A percentile compares a stretch with the other conserved stretches of the same genome.
These are phyloP conservation scores for Eupithecia insigniata DNA, from an alignment of 2,888 invertebrate genomes.

Conservation along the genomic window DNA sequence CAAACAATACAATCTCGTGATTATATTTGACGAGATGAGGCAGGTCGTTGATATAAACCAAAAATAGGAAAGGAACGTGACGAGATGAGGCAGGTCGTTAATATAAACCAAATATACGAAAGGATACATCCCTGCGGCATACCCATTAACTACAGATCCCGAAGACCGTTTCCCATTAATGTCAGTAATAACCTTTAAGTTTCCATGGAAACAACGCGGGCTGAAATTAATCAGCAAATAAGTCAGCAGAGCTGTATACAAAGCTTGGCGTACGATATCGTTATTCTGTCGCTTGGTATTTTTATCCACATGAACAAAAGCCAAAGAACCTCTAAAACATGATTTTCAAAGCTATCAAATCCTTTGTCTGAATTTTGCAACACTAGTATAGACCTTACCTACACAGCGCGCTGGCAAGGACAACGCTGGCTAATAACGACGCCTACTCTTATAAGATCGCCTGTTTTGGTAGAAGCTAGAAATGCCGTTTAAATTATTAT, in stretches of 20 bases:
- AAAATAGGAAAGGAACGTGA: no score
- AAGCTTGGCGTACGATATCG: no score
- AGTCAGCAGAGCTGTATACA: not conserved
- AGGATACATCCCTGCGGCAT: no score
- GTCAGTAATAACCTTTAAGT: not conserved
- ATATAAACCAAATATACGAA: no score
- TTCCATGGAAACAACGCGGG: not conserved
- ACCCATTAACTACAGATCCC: no score
- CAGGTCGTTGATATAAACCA: no score
- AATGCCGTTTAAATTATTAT: constrained; percentile 5
- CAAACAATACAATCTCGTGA: no score
- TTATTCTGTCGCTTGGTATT: not conserved
- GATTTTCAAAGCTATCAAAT: constrained; percentile 7
- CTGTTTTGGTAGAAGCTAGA: not conserved
- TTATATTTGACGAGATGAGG: no score
- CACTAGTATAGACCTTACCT: not conserved
- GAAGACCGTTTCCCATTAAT: no score
- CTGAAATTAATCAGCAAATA: no score
- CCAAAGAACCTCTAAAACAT: constrained; percentile 3
- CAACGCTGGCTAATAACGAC: not conserved
- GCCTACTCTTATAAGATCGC: constrained; percentile 1
- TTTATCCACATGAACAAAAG: not conserved
- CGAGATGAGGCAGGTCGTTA: no score
- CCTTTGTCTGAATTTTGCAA: constrained; percentile 14
- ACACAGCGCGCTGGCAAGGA: constrained; percentile 2